Percentiles rank a stretch among this genome's conserved stretches.
Evolutionary conservation across 2,888 invertebrate genomes (phyloP).

Genomic region (Coleophora deauratella): DNA sequence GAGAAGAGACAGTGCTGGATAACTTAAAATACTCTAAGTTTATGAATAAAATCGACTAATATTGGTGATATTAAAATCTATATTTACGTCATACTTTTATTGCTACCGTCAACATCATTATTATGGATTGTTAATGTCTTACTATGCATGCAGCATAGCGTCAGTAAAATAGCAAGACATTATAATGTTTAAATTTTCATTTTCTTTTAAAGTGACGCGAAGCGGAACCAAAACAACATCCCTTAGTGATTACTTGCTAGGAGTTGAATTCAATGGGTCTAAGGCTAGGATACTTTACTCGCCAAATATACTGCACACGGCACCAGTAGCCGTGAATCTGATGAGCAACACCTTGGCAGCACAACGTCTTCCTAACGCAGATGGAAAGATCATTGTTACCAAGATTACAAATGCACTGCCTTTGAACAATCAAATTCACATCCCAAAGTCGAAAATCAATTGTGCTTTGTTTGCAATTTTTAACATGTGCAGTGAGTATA

Average conservation of each 20-base stretch:
- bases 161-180: too few species aligned
- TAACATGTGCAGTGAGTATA: slow-evolving; percentile 17
- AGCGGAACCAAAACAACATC: neutral
- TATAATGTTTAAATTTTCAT: too few species aligned
- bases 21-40: too few species aligned
- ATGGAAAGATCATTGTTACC: neutral
- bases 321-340: slow-evolving; percentile 2
- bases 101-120: too few species aligned
- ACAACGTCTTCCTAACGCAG: neutral
- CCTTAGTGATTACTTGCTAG: slow-evolving; percentile 32
- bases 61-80: too few species aligned
- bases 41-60: too few species aligned
- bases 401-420: slow-evolving; percentile 2
- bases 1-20: too few species aligned
- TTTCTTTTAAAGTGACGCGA: neutral
- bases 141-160: too few species aligned
- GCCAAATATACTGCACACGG: neutral
- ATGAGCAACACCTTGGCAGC: neutral
- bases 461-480: slow-evolving; percentile 17
- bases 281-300: slow-evolving; percentile 29
- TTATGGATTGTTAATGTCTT: too few species aligned
- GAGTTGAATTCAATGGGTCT: slow-evolving; percentile 52
- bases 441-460: slow-evolving; percentile 13
- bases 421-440: neutral
- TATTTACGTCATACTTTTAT: too few species aligned